These are phyloP conservation scores for Nomada hirtipes DNA, from an alignment of 2,888 invertebrate genomes.

Conservation along the genomic window DNA sequence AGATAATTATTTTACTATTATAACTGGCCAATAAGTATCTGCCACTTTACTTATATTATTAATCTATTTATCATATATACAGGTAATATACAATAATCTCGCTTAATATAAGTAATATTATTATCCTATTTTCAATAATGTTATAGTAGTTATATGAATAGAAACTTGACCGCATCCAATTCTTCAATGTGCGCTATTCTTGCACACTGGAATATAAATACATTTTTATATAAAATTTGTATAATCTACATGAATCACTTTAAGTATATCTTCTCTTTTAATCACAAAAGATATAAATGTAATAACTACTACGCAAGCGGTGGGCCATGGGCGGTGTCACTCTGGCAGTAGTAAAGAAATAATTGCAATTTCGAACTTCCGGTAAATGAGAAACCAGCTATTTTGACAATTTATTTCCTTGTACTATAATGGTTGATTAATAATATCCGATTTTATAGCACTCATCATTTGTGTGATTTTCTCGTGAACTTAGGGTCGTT, in stretches of 20 bases:
- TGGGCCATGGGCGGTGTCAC: constrained; percentile 75
- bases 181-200: constrained; percentile 73
- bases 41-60: constrained; percentile 87
- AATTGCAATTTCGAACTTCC: constrained; percentile 61
- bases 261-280: constrained; percentile 75
- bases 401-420: constrained; percentile 55
- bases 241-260: constrained; percentile 80
- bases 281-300: constrained; percentile 80
- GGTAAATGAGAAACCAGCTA: constrained; percentile 46
- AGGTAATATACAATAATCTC: constrained; percentile 86
- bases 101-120: constrained; percentile 76
- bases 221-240: constrained; percentile 80
- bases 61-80: constrained; percentile 88
- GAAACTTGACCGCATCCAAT: constrained; percentile 80
- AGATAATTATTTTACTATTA: constrained; percentile 78
- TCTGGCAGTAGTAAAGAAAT: constrained; percentile 75
- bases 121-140: constrained; percentile 77
- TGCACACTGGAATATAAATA: constrained; percentile 79
- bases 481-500: not conserved
- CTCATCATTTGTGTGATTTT: not conserved
- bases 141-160: constrained; percentile 79
- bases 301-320: constrained; percentile 77
- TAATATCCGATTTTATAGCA: constrained; percentile 2
- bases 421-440: not conserved
- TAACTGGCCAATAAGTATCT: constrained; percentile 90